Conservation (phyloP, 2,797 vertebrate genomes). For the Echiichthys vipera region DNA sequence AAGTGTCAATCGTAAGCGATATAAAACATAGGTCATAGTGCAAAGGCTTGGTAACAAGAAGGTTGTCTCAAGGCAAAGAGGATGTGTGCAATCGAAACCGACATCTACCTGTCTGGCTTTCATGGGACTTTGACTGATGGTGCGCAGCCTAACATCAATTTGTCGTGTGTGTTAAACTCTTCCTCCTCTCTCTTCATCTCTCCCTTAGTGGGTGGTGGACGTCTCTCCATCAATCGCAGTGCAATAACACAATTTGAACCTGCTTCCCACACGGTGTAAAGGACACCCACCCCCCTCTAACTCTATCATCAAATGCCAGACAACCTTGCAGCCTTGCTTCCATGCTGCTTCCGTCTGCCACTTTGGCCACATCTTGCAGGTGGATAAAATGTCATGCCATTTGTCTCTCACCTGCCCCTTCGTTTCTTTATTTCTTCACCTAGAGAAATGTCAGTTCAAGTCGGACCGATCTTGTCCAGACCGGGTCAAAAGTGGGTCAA, state of each 20-base stretch:
- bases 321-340: slow-evolving; percentile 34
- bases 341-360: slow-evolving; percentile 18
- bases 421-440: not conserved
- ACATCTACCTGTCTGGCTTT: slow-evolving; percentile 17
- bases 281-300: slow-evolving; percentile 31
- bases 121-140: slow-evolving; percentile 26
- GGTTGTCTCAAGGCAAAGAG: not conserved
- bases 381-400: slow-evolving; percentile 32
- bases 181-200: slow-evolving; percentile 25
- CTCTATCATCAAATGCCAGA: slow-evolving; percentile 39
- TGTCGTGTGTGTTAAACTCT: slow-evolving; percentile 34
- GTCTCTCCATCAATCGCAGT: slow-evolving; percentile 51
- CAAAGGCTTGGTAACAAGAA: slow-evolving; percentile 3
- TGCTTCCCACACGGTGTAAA: slow-evolving; percentile 57
- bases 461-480: not conserved
- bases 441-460: not conserved
- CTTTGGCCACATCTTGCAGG: slow-evolving; percentile 24
- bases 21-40: slow-evolving; percentile 2
- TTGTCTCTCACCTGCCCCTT: not conserved
- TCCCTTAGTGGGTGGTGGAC: slow-evolving; percentile 41
- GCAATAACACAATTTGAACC: slow-evolving; percentile 55
- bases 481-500: not conserved
- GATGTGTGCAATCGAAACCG: not conserved
- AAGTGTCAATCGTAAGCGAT: slow-evolving; percentile 16
- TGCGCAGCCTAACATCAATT: slow-evolving; percentile 1